Percentiles rank a stretch among this genome's conserved stretches.
These are phyloP conservation scores for Philaethria dido DNA, from an alignment of 2,888 invertebrate species.

Conservation along the genomic window DNA sequence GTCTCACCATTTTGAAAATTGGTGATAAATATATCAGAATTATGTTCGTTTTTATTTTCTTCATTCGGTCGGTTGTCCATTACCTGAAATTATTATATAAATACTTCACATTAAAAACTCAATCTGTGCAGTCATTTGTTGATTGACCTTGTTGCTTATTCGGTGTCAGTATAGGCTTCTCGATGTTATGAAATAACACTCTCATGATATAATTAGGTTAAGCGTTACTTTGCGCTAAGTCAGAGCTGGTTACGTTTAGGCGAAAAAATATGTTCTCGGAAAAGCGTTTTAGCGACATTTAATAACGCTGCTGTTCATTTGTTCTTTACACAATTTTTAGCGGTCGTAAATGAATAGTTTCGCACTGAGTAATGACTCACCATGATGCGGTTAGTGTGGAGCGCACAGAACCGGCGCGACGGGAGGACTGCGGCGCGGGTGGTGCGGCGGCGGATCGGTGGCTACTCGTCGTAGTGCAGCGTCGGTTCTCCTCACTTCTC, in stretches of 20 bases:
- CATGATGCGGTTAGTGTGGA: slow-evolving; percentile 78
- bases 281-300: slow-evolving; percentile 10
- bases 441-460: slow-evolving; percentile 60
- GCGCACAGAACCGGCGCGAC: slow-evolving; percentile 78
- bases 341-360: slow-evolving; percentile 74
- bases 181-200: slow-evolving; percentile 40
- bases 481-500: slow-evolving; percentile 72
- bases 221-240: slow-evolving; percentile 38
- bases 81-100: slow-evolving; percentile 70
- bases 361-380: slow-evolving; percentile 79
- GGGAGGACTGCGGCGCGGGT: slow-evolving; percentile 77
- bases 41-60: slow-evolving; percentile 73
- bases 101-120: slow-evolving; percentile 41
- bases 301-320: not conserved
- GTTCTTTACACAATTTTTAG: slow-evolving; percentile 36
- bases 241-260: slow-evolving; percentile 12
- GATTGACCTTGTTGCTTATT: slow-evolving; percentile 42
- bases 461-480: slow-evolving; percentile 65
- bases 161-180: slow-evolving; percentile 38
- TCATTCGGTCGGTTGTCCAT: slow-evolving; percentile 78
- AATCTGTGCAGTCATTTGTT: slow-evolving; percentile 26
- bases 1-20: slow-evolving; percentile 86
- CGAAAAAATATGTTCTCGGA: slow-evolving; percentile 22
- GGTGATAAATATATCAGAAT: slow-evolving; percentile 76
- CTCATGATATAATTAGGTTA: slow-evolving; percentile 50